A percentile compares a stretch with the other conserved stretches of the same genome.
Conservation (phyloP, 2,113 vertebrate genomes). For the Melanerpes formicivorus region DNA sequence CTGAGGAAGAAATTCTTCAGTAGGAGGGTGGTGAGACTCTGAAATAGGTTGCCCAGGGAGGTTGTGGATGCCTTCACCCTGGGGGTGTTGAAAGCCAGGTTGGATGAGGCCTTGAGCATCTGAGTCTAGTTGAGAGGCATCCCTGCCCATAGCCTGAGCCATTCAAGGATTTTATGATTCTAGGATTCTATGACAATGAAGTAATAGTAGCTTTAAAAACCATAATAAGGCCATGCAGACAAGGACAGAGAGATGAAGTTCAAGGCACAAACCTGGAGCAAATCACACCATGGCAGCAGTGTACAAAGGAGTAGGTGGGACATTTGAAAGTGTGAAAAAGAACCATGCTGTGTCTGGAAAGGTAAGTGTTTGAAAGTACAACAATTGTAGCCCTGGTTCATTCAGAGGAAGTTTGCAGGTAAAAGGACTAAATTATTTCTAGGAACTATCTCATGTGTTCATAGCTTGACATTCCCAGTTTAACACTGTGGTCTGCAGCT, state of each 20-base stretch:
- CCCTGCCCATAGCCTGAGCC: too few species aligned
- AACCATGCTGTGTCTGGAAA: not conserved
- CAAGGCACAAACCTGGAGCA: not conserved
- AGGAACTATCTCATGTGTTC: not conserved
- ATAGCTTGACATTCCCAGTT: not conserved
- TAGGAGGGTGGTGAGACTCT: too few species aligned
- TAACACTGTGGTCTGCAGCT: not conserved
- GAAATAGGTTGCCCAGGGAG: too few species aligned
- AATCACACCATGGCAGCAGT: not conserved
- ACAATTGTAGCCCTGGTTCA: not conserved
- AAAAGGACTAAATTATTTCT: not conserved
- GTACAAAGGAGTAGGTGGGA: not conserved
- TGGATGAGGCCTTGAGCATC: too few species aligned
- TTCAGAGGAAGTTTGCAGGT: not conserved
- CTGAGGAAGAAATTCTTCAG: too few species aligned
- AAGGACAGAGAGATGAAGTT: not conserved
- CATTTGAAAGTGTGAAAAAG: not conserved
- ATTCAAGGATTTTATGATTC: too few species aligned
- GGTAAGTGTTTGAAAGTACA: not conserved
- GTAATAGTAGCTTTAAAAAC: not conserved
- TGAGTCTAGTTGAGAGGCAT: too few species aligned
- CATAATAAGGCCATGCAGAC: not conserved
- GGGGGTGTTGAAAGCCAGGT: too few species aligned
- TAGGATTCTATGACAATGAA: too few species aligned
- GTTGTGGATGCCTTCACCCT: too few species aligned